Base-by-base conservation (phyloP, 2,113 vertebrate species). In the Isichthys henryi region DNA sequence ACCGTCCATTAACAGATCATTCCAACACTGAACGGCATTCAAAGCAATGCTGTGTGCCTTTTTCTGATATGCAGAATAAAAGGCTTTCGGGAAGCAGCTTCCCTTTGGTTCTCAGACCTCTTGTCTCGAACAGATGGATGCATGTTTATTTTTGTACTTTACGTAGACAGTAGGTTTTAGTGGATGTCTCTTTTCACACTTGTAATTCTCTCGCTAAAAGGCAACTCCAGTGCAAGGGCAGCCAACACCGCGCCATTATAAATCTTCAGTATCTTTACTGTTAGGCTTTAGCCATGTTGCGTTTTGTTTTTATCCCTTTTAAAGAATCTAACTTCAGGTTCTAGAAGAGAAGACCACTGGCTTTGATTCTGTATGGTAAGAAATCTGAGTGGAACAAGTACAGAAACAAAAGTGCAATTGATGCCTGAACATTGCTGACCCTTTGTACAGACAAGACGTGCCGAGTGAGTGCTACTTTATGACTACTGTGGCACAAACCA, bases 131-230 rank as follows among this genome's bases (percentile, higher is more conserved):
- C 31, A 23, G 77, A 83, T 35, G 49, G 48, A 10, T 82, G 31
- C 70, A 82, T 89, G 50, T 82, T 56, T 43, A n/a, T 53, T 77
- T 83, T 50, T 45, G 74, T 88, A 74, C 88, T 53, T 56, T 11
- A 77, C 56, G 70, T 27, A 23, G 15, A 15, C 85, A 56, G 50
- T 35, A 56, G 74, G 8, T 77, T 80, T 89, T 19, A 45, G 50
- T 39, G 50, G 49, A 56, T 45, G 88, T 52, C 88, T 88, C 48
- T 83, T 21, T 56, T 82, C 35, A 89, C 77, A 43, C 48, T 88
- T 70, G 48, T 50, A 70, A 88, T 74, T 31, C 50, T 89, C 88
- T 35, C 35, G 31, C 31, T 80, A 53, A 82, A 89, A 89, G 49
- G 50, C 74, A 10, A 80, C 88, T 88, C 74, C 49, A 46, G 74